These are phyloP conservation scores for Montipora foliosa DNA, from an alignment of 64 coral and sea anemone species.

Conservation along the genomic window DNA sequence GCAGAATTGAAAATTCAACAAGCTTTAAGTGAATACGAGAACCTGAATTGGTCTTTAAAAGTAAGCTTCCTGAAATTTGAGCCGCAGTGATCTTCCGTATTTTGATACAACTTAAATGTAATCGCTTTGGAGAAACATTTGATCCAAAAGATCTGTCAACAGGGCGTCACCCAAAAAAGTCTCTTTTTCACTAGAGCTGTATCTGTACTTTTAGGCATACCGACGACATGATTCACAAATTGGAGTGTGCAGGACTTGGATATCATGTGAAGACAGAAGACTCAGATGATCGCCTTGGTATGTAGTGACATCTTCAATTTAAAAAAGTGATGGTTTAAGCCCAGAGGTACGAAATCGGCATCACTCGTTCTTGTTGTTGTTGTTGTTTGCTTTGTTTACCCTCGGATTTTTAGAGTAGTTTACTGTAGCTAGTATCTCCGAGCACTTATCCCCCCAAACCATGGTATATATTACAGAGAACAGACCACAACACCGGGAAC, in stretches of 20 bases:
- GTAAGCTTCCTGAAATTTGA: not conserved
- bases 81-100: too few species aligned
- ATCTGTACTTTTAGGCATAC: slow-evolving; percentile 48
- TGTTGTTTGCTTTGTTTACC: too few species aligned
- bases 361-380: too few species aligned
- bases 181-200: not conserved
- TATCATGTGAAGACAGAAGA: slow-evolving; percentile 88
- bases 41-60: not conserved
- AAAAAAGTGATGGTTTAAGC: too few species aligned
- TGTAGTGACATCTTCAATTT: not conserved
- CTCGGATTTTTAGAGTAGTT: too few species aligned
- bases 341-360: too few species aligned
- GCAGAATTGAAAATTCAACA: not conserved
- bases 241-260: slow-evolving; percentile 85
- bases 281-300: slow-evolving; percentile 91
- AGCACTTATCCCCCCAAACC: too few species aligned
- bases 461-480: too few species aligned
- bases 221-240: not conserved
- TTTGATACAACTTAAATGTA: too few species aligned
- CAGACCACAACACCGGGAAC: too few species aligned
- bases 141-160: not conserved
- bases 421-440: too few species aligned
- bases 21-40: not conserved
- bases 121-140: too few species aligned
- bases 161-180: not conserved